Base-by-base conservation (phyloP, 2,113 vertebrate genomes). In the Progne subis region DNA sequence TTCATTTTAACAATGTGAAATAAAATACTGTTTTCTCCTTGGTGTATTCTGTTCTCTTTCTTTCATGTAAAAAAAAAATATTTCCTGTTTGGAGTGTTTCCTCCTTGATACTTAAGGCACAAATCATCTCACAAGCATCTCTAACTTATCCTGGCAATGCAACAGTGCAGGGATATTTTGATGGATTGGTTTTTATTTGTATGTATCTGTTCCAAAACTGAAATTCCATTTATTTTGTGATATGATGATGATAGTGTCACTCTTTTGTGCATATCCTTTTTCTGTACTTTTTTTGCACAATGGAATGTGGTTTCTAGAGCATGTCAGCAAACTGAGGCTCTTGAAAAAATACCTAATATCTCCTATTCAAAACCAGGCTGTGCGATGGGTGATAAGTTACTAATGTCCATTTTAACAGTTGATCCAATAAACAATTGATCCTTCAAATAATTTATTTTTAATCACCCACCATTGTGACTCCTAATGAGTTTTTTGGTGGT, bases 1-100 rank as follows among this genome's bases (percentile, higher is more conserved):
- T 94, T 49, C 52, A 61, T 90, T 94, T 69, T 96, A 90, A 95
- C 77, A 94, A 55, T 70, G 57, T 70, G 69, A 96, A 94, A 91
- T 68, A 61, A 93, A 80, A 3, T 39, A n/a, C 32, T 88, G 17
- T 85, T 94, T 94, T 84, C 15, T 81, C 63, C 53, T 64, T 61
- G 64, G 5, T 39, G 24, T 86, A 23, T 53, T 82, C 50, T 92
- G 63, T 90, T 85, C 16, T 74, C 18, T 32, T 11, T 63, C 18
- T 23, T 50, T 89, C 72, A 65, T 46, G 2, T 17, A 31, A 94
- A 92, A 55, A 2, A 53, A 69, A 44, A 94, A 91, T 55, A 1
- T 47, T 82, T 95, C 14, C 61, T 8, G 29, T 83, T 72, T 26
- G 74, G 53, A 86, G 46, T 29, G 4, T 79, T 76, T 94, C 11